These are phyloP conservation scores for Malthinus flaveolus DNA, from an alignment of 2,888 invertebrate genomes.

Conservation along the genomic window DNA sequence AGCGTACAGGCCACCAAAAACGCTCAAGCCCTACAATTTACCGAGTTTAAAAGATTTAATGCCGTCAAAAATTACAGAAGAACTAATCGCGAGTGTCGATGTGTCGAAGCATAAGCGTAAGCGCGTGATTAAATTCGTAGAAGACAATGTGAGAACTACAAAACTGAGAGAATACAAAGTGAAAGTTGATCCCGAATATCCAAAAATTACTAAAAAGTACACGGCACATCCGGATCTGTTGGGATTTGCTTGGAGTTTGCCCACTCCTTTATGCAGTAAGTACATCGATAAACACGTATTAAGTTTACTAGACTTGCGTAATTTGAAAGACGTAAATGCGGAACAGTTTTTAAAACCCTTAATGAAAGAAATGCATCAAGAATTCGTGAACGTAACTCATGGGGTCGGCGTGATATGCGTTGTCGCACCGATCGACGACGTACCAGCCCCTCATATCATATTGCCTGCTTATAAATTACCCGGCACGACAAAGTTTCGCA, in stretches of 20 bases:
- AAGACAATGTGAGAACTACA: neutral
- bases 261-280: constrained; percentile 64
- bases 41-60: neutral
- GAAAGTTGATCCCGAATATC: constrained; percentile 43
- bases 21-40: neutral
- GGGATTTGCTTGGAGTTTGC: constrained; percentile 61
- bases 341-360: constrained; percentile 58
- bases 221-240: constrained; percentile 56
- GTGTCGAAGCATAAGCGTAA: neutral
- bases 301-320: constrained; percentile 58
- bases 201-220: constrained; percentile 43
- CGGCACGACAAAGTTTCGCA: constrained; percentile 65
- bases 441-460: constrained; percentile 56
- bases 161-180: neutral
- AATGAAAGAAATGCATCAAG: constrained; percentile 60
- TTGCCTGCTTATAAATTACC: constrained; percentile 59
- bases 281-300: constrained; percentile 66
- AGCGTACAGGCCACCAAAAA: too few species aligned
- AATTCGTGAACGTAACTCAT: constrained; percentile 65
- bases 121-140: neutral
- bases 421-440: constrained; percentile 62
- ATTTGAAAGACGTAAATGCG: constrained; percentile 60
- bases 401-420: constrained; percentile 66
- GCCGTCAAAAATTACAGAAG: neutral
- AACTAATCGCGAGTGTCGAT: constrained; percentile 1